These are phyloP conservation scores for Cheilosia vernalis DNA, from an alignment of 2,888 invertebrate genomes.

Conservation along the genomic window DNA sequence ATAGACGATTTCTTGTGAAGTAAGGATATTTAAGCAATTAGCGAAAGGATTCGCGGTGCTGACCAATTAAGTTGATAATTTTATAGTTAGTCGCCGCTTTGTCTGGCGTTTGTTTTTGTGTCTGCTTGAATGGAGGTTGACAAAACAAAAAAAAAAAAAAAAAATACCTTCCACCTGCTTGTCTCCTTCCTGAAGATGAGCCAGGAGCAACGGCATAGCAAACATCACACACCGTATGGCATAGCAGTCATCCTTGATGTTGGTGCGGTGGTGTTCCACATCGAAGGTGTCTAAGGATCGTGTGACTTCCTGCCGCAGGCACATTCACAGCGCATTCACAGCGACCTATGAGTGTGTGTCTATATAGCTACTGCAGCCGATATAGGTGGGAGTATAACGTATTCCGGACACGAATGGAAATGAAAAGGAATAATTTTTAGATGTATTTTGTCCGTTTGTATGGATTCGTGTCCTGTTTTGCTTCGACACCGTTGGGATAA, in stretches of 20 bases:
- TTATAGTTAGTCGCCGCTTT: conserved; percentile 53
- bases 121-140: neutral
- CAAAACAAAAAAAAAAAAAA: neutral
- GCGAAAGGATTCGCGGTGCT: conserved; percentile 64
- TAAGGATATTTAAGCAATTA: conserved; percentile 68
- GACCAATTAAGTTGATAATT: conserved; percentile 72
- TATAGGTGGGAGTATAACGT: conserved; percentile 29
- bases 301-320: conserved; percentile 75
- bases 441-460: conserved; percentile 65
- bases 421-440: conserved; percentile 73
- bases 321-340: conserved; percentile 47
- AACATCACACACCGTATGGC: conserved; percentile 44
- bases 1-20: conserved; percentile 14
- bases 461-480: conserved; percentile 53
- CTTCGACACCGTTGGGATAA: conserved; percentile 24
- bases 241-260: conserved; percentile 36
- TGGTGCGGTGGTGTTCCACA: conserved; percentile 17
- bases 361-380: neutral
- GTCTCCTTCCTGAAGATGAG: conserved; percentile 7
- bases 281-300: conserved; percentile 72
- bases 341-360: neutral
- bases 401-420: conserved; percentile 71
- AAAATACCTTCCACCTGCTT: conserved; percentile 4
- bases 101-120: conserved; percentile 37
- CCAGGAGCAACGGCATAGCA: conserved; percentile 34